Percentiles rank a stretch among this genome's conserved stretches.
Conservation (phyloP, 1,140 invertebrate species). For the Aphidius ervi region DNA sequence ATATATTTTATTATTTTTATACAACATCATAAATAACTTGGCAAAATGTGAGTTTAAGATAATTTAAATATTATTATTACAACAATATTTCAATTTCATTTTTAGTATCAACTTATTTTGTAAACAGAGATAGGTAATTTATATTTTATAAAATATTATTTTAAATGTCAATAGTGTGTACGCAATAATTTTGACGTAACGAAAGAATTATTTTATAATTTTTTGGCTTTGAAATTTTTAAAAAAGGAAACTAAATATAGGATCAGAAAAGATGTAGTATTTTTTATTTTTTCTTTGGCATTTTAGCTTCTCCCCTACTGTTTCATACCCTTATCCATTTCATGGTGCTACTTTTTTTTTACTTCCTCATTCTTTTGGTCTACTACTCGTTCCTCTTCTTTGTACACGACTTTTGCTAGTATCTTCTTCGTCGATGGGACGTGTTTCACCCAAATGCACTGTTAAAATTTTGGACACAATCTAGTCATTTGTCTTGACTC, state of each 20-base stretch:
- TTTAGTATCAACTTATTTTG: too few species aligned
- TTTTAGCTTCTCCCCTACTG: conserved; percentile 17
- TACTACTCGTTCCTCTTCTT: conserved; percentile 25
- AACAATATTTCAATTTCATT: too few species aligned
- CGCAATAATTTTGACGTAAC: too few species aligned
- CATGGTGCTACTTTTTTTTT: neutral
- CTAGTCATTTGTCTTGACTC: conserved; percentile 54
- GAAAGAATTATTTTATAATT: too few species aligned
- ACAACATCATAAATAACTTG: too few species aligned
- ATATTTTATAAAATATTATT: too few species aligned
- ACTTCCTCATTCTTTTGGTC: conserved; percentile 13
- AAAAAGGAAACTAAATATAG: neutral
- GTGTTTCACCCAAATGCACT: conserved; percentile 53
- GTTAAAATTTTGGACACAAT: conserved; percentile 58
- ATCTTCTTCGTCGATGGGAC: conserved; percentile 33
- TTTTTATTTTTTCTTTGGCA: conserved; percentile 30
- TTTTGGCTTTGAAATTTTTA: too few species aligned
- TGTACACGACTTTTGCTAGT: conserved; percentile 30
- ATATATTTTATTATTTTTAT: conserved; percentile 6
- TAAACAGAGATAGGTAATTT: too few species aligned
- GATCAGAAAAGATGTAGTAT: conserved; percentile 50
- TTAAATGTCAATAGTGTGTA: too few species aligned
- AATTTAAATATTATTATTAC: too few species aligned
- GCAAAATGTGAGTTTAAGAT: too few species aligned
- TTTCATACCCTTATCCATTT: conserved; percentile 21